Evolutionary conservation across 2,888 invertebrate species (phyloP), one percentile per base, ranked within the genome.

Genomic region (Drosophila incognita): DNA sequence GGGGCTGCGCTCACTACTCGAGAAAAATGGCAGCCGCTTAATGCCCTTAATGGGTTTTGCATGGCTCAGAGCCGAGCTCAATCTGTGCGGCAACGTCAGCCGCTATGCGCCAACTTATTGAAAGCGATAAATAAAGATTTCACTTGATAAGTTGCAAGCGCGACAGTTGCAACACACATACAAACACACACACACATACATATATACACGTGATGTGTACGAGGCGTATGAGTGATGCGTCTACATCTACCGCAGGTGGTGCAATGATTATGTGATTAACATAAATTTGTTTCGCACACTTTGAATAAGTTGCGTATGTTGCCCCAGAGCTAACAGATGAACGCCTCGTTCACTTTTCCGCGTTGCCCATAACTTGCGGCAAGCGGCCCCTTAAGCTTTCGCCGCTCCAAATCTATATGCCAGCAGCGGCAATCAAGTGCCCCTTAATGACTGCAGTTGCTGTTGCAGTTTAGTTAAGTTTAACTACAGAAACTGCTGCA

Each of bases 91-190:
- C 71, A 46, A 35, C 31, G 53, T 51, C 64, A 57, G 61, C 74
- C 64, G 70, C 66, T 80, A 76, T 81, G 83, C 74, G 77, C 72
- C 88, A 83, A 85, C 87, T 90, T 91, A 91, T 91, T 91, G 91
- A 88, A 85, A 85, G 84, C 91, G 76, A 91, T 91, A 91, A 91
- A 91, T 91, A 91, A 89, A 90, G 90, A 87, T 91, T 87, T 78
- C 64, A 71, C 70, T 60, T 76, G 77, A 85, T 83, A 76, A 58
- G 76, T 74, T 69, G 71, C 69, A 59, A 58, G 24, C 42, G 62
- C 71, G 38, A 58, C 56, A 46, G 38, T 52, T 53, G 73, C 67
- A 64, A 40, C 66, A 74, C 60, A 72, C 33, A 65, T 18, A 33
- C 8, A 54, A 3, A 18, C 8, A 49, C 36, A 24, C 21, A 60